A percentile compares a stretch with the other conserved stretches of the same genome.
Evolutionary conservation across 2,113 vertebrate genomes (phyloP).

Genomic region (Eretmochelys imbricata): DNA sequence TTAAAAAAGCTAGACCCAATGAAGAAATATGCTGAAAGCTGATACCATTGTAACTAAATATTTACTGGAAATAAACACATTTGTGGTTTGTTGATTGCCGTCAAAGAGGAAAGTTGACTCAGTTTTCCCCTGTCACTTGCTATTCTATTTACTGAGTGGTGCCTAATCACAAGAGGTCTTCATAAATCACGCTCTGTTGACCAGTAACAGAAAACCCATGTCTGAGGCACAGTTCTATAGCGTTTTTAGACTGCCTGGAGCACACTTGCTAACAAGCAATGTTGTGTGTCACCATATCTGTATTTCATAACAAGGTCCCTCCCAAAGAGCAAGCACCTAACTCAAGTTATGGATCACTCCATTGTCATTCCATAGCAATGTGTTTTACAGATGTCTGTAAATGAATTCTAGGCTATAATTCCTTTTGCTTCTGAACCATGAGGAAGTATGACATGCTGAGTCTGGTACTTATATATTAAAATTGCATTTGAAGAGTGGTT

Average conservation of each 20-base stretch:
- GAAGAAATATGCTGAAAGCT: neutral
- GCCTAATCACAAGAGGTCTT: conserved; percentile 12
- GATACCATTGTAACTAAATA: conserved; percentile 16
- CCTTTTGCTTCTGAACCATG: conserved; percentile 45
- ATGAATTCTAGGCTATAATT: conserved; percentile 32
- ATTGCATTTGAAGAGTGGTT: conserved; percentile 44
- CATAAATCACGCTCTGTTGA: conserved; percentile 45
- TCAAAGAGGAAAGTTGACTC: neutral
- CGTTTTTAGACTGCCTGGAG: neutral
- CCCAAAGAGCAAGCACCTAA: conserved; percentile 25
- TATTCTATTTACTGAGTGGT: neutral
- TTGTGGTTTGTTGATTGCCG: conserved; percentile 44
- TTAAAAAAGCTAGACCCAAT: conserved; percentile 2
- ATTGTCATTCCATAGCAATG: conserved; percentile 70
- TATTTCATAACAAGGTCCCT: conserved; percentile 34
- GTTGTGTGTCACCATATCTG: conserved; percentile 39
- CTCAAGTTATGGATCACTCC: conserved; percentile 61
- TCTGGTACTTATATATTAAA: conserved; percentile 68
- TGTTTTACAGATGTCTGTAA: conserved; percentile 77
- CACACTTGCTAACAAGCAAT: conserved; percentile 16
- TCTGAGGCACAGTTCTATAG: conserved; percentile 13
- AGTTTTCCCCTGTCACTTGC: neutral
- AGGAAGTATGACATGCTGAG: conserved; percentile 48
- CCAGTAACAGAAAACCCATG: conserved; percentile 34
- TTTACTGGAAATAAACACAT: conserved; percentile 43